These are phyloP conservation scores for Andrena flavipes DNA, from an alignment of 2,888 invertebrate genomes.

Conservation along the genomic window DNA sequence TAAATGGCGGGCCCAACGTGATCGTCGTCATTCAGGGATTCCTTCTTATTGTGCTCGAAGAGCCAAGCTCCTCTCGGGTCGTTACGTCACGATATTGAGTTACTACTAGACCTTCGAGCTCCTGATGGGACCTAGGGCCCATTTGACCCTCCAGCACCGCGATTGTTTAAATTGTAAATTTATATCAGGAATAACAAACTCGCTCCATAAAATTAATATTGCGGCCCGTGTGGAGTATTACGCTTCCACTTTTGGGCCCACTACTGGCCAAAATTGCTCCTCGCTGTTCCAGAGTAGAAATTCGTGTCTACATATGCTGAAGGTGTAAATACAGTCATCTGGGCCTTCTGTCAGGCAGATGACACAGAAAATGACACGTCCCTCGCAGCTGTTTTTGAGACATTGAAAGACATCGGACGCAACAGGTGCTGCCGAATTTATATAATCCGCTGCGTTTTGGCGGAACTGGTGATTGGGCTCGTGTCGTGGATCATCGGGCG, in stretches of 20 bases:
- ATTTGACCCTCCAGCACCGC: too few relatives aligned
- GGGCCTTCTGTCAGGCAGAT: background rate
- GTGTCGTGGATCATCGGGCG: background rate
- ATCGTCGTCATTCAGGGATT: slow-evolving; percentile 38
- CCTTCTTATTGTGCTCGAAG: slow-evolving; percentile 22
- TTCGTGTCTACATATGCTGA: background rate
- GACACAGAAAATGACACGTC: background rate
- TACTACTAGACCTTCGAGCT: background rate
- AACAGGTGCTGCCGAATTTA: slow-evolving; percentile 3
- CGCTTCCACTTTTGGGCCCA: too few relatives aligned
- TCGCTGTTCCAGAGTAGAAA: too few relatives aligned
- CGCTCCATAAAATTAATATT: too few relatives aligned
- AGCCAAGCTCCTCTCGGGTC: slow-evolving; percentile 23
- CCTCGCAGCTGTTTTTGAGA: background rate
- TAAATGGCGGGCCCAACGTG: slow-evolving; percentile 43
- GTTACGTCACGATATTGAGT: slow-evolving; percentile 39
- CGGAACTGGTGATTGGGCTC: background rate
- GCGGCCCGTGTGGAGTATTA: too few relatives aligned
- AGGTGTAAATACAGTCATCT: background rate
- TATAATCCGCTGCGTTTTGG: background rate
- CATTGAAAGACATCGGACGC: background rate
- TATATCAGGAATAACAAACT: too few relatives aligned
- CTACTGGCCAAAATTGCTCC: too few relatives aligned
- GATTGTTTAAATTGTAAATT: too few relatives aligned
- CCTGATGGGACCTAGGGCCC: too few relatives aligned